A percentile compares a stretch with the other conserved stretches of the same genome.
phyloP scores from a whole-genome alignment of 2,888 invertebrate genomes.

The Mycogona germanica region DNA sequence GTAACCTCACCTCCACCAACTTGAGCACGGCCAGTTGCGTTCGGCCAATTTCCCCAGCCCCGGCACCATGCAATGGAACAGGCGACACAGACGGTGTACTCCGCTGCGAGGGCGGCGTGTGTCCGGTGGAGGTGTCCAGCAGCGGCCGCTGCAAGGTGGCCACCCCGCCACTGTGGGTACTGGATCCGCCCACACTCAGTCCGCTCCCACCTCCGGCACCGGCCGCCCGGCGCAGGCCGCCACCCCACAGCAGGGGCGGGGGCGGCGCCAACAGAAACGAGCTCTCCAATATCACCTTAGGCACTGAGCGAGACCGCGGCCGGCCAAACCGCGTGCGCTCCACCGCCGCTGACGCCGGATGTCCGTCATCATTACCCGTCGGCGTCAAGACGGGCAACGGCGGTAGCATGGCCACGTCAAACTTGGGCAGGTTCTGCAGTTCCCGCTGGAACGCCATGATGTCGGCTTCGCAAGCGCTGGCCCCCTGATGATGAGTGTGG shows the following conservation, averaged over 20 bases:
- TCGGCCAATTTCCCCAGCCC: constrained; percentile 30
- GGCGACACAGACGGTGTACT: constrained; percentile 29
- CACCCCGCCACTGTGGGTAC: constrained; percentile 22
- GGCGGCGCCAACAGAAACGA: constrained; percentile 17
- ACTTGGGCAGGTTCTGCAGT: constrained; percentile 42
- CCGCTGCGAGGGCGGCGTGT: constrained; percentile 24
- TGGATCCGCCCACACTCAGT: neutral
- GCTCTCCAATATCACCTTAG: constrained; percentile 34
- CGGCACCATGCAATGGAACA: constrained; percentile 15
- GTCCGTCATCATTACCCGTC: too few relatives aligned
- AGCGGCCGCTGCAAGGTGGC: constrained; percentile 23
- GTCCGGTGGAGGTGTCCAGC: constrained; percentile 26
- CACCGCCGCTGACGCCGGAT: constrained; percentile 25
- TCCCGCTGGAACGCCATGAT: constrained; percentile 44
- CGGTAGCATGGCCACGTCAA: constrained; percentile 34
- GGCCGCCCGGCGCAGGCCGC: constrained; percentile 7
- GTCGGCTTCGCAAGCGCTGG: constrained; percentile 34
- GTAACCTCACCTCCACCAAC: constrained; percentile 35
- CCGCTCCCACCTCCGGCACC: neutral
- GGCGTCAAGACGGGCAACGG: constrained; percentile 26
- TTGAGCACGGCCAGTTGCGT: constrained; percentile 35
- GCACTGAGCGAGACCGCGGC: constrained; percentile 38
- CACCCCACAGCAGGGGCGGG: constrained; percentile 14
- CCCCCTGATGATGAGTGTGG: neutral
- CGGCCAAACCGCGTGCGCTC: constrained; percentile 27